Percentiles rank a stretch among this genome's conserved stretches.
These are phyloP conservation scores for Protula sp. DNA, from an alignment of 2,888 invertebrate species.

Conservation along the genomic window DNA sequence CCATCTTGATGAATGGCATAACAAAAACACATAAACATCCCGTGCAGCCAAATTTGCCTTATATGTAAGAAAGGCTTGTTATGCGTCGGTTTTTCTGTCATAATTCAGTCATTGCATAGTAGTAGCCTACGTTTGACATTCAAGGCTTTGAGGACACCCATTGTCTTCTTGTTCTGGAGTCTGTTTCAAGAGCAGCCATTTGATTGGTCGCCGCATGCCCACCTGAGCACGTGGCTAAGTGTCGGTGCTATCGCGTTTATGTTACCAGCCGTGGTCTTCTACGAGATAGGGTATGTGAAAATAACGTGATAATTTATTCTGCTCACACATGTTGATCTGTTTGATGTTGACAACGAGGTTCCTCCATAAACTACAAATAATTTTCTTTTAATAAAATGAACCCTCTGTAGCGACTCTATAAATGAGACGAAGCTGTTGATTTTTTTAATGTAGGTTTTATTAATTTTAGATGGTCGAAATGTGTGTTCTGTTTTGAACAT, in stretches of 20 bases:
- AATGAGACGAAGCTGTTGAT: too few species aligned
- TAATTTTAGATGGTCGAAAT: too few species aligned
- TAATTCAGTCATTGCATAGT: too few species aligned
- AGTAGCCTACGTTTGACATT: background rate
- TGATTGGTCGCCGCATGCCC: slow-evolving; percentile 30
- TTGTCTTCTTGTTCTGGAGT: slow-evolving; percentile 35
- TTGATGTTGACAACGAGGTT: too few species aligned
- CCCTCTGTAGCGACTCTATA: too few species aligned
- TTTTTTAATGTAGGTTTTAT: too few species aligned
- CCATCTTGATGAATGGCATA: background rate
- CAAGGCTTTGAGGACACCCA: slow-evolving; percentile 32
- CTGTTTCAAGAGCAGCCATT: slow-evolving; percentile 33
- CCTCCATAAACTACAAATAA: too few species aligned
- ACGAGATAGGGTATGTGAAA: slow-evolving; percentile 21
- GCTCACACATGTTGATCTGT: background rate
- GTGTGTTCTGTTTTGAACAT: too few species aligned
- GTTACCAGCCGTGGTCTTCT: slow-evolving; percentile 27
- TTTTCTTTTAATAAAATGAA: too few species aligned
- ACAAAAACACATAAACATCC: background rate
- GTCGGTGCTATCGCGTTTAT: slow-evolving; percentile 29
- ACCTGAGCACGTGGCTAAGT: slow-evolving; percentile 34
- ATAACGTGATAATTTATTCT: background rate
- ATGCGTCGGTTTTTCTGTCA: too few species aligned
- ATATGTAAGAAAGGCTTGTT: too few species aligned
- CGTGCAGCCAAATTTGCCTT: background rate